Percentiles rank a stretch among this genome's conserved stretches.
These are phyloP conservation scores for Tridacna gigas DNA, from an alignment of 2,888 invertebrate genomes.

Conservation along the genomic window DNA sequence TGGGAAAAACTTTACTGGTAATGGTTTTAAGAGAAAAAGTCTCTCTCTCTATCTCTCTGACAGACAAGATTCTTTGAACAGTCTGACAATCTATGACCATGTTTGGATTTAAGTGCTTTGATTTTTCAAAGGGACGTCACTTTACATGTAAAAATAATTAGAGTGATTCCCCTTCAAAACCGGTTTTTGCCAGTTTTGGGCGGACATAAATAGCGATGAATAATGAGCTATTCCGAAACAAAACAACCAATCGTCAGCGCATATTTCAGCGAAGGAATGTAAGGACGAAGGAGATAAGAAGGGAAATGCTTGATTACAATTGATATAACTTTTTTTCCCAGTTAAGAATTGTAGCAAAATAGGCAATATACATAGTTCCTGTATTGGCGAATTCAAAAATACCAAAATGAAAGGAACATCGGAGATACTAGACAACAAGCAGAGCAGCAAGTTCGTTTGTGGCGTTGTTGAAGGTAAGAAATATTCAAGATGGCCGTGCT, in stretches of 20 bases:
- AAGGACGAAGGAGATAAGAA: not conserved
- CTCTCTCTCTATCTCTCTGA: too few species aligned
- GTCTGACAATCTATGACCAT: too few species aligned
- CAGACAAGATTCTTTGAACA: too few species aligned
- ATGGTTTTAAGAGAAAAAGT: too few species aligned
- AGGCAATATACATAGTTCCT: slow-evolving; percentile 43
- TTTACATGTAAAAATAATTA: not conserved
- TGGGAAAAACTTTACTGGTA: too few species aligned
- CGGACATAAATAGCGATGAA: not conserved
- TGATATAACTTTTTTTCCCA: not conserved
- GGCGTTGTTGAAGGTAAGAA: slow-evolving; percentile 74
- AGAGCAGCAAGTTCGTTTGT: slow-evolving; percentile 66
- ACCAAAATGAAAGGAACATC: slow-evolving; percentile 64
- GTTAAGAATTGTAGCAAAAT: slow-evolving; percentile 23
- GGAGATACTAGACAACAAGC: slow-evolving; percentile 67
- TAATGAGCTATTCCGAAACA: not conserved
- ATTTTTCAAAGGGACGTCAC: too few species aligned
- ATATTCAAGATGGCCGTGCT: slow-evolving; percentile 30
- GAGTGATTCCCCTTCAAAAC: slow-evolving; percentile 4
- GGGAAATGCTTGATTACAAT: not conserved
- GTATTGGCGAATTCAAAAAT: slow-evolving; percentile 23
- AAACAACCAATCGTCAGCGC: not conserved
- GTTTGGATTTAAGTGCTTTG: too few species aligned
- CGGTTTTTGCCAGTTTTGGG: not conserved
- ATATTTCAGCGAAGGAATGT: not conserved